phyloP scores from a whole-genome alignment of 2,113 vertebrate species.

The Neopipo cinnamomea region DNA sequence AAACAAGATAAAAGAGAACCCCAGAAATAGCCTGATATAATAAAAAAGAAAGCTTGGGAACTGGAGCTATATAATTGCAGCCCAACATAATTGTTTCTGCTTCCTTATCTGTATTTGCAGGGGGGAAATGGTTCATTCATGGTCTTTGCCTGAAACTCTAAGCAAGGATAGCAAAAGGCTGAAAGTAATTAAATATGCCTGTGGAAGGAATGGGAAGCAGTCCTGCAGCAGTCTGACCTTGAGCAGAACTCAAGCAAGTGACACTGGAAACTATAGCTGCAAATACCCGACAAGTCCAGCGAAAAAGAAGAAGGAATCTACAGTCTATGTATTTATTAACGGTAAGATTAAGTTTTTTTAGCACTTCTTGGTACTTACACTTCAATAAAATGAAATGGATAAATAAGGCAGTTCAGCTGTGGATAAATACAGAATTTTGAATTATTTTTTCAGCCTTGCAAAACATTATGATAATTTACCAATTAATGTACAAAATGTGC shows the following conservation, averaged over 20 bases:
- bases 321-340: constrained; percentile 89
- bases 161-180: constrained; percentile 72
- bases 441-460: neutral
- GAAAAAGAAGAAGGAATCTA: constrained; percentile 72
- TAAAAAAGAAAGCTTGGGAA: constrained; percentile 50
- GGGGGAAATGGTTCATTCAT: constrained; percentile 84
- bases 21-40: constrained; percentile 46
- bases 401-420: neutral
- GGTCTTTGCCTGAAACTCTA: constrained; percentile 83
- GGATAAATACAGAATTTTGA: neutral
- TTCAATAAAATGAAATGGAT: neutral
- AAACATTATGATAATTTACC: neutral
- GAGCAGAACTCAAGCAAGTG: constrained; percentile 71
- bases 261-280: constrained; percentile 90
- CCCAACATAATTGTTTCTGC: constrained; percentile 48
- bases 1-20: constrained; percentile 51
- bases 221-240: constrained; percentile 86
- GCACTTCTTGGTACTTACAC: neutral
- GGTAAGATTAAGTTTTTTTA: constrained; percentile 80
- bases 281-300: constrained; percentile 72
- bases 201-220: constrained; percentile 78
- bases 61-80: constrained; percentile 29
- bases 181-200: constrained; percentile 76
- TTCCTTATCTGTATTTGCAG: constrained; percentile 77
- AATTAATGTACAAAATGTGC: neutral